A percentile compares a stretch with the other conserved stretches of the same genome.
Conservation (phyloP, 2,113 vertebrate species). For the Dendropsophus ebraccatus region DNA sequence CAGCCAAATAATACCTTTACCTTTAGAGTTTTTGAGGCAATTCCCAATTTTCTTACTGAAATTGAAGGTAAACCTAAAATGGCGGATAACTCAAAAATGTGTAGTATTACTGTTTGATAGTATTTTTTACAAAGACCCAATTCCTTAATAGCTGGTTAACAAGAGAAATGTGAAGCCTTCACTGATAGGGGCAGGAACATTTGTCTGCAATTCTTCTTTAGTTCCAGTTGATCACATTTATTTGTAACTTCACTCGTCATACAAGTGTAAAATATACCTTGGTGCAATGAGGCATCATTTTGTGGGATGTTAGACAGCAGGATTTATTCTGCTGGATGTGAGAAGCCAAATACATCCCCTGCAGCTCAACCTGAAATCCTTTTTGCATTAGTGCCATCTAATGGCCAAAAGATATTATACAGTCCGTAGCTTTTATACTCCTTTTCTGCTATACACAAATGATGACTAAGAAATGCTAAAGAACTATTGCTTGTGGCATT, state of each 20-base stretch:
- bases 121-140: too few species aligned
- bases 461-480: too few species aligned
- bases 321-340: not conserved
- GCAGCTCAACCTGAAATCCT: not conserved
- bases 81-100: too few species aligned
- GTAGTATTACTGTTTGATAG: too few species aligned
- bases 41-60: too few species aligned
- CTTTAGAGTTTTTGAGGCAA: too few species aligned
- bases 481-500: too few species aligned
- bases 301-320: not conserved
- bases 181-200: not conserved
- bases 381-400: slow-evolving; percentile 71
- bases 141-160: not conserved
- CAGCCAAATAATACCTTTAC: too few species aligned
- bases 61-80: too few species aligned
- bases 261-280: not conserved
- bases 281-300: not conserved
- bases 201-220: not conserved
- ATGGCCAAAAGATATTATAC: slow-evolving; percentile 60
- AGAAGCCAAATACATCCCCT: not conserved
- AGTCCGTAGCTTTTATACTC: not conserved
- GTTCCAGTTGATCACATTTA: not conserved
- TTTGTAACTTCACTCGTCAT: not conserved
- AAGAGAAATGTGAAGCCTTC: not conserved
- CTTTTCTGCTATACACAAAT: too few species aligned